phyloP scores from a whole-genome alignment of 2,888 invertebrate genomes.

The Anorthoa munda region DNA sequence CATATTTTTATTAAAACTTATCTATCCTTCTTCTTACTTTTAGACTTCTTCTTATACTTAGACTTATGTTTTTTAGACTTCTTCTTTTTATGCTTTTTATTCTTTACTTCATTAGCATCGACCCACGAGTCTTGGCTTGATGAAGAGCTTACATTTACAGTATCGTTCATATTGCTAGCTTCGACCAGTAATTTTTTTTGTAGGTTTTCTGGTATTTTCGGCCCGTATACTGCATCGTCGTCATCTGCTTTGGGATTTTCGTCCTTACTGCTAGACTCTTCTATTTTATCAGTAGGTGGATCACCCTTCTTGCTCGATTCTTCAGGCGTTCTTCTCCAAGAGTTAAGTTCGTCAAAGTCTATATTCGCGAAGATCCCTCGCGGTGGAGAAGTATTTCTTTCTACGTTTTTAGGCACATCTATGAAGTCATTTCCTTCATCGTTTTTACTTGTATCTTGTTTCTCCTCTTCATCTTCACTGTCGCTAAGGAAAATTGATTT shows the following conservation, averaged over 20 bases:
- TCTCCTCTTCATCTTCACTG: conserved; percentile 91
- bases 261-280: conserved; percentile 16
- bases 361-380: conserved; percentile 93
- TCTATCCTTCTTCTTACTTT: conserved; percentile 85
- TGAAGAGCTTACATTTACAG: conserved; percentile 74
- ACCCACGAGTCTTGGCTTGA: conserved; percentile 89
- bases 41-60: conserved; percentile 85
- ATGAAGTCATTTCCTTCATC: conserved; percentile 70
- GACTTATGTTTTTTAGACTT: conserved; percentile 86
- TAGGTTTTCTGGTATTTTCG: conserved; percentile 90
- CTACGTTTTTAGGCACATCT: conserved; percentile 89
- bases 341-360: conserved; percentile 91
- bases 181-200: conserved; percentile 74
- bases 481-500: conserved; percentile 97
- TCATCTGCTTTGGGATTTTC: conserved; percentile 12
- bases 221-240: conserved; percentile 86
- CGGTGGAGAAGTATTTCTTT: conserved; percentile 93
- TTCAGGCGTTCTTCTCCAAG: conserved; percentile 80
- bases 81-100: conserved; percentile 86
- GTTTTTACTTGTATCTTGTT: conserved; percentile 36
- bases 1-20: conserved; percentile 52
- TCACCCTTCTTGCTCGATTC: conserved; percentile 41
- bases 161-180: conserved; percentile 66
- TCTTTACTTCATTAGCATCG: conserved; percentile 84
- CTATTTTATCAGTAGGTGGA: conserved; percentile 31